A percentile compares a stretch with the other conserved stretches of the same genome.
Conservation (phyloP, 1,140 invertebrate genomes). For the Drosophila pandora region DNA sequence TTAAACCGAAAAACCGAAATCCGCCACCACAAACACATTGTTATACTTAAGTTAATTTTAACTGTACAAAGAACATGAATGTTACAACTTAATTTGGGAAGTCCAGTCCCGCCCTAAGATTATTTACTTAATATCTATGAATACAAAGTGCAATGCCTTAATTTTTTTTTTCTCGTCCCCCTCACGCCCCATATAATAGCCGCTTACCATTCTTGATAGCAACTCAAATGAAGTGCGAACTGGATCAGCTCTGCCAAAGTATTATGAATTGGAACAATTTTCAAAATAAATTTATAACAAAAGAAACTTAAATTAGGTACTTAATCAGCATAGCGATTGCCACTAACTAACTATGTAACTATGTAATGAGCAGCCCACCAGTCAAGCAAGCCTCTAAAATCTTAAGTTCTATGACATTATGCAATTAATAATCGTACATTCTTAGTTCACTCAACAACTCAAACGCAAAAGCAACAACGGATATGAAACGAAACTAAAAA, state of each 20-base stretch:
- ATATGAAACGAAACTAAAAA: slow-evolving; percentile 21
- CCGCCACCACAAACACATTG: slow-evolving; percentile 22
- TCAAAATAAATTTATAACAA: not conserved
- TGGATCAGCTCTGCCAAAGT: slow-evolving; percentile 24
- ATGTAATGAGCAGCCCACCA: slow-evolving; percentile 57
- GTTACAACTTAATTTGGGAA: slow-evolving; percentile 26
- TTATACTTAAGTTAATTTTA: slow-evolving; percentile 49
- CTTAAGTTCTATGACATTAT: slow-evolving; percentile 55
- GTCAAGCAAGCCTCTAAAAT: slow-evolving; percentile 41
- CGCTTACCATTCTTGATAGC: slow-evolving; percentile 1
- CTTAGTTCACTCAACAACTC: slow-evolving; percentile 29
- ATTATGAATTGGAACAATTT: slow-evolving; percentile 36
- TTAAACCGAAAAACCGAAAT: slow-evolving; percentile 12
- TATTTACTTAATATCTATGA: slow-evolving; percentile 11
- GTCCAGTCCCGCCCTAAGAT: slow-evolving; percentile 25
- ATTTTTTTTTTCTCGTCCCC: slow-evolving; percentile 8
- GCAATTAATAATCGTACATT: slow-evolving; percentile 45
- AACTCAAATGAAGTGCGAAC: slow-evolving; percentile 4
- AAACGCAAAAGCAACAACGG: slow-evolving; percentile 22
- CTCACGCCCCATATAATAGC: not conserved
- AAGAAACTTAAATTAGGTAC: slow-evolving; percentile 40
- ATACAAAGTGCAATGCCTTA: slow-evolving; percentile 21
- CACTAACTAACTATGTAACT: slow-evolving; percentile 16
- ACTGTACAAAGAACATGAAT: slow-evolving; percentile 20
- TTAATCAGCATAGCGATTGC: slow-evolving; percentile 24